A percentile compares a stretch with the other conserved stretches of the same genome.
phyloP scores from a whole-genome alignment of 2,888 invertebrate genomes.

The Ashinkailepas kermadecensis region DNA sequence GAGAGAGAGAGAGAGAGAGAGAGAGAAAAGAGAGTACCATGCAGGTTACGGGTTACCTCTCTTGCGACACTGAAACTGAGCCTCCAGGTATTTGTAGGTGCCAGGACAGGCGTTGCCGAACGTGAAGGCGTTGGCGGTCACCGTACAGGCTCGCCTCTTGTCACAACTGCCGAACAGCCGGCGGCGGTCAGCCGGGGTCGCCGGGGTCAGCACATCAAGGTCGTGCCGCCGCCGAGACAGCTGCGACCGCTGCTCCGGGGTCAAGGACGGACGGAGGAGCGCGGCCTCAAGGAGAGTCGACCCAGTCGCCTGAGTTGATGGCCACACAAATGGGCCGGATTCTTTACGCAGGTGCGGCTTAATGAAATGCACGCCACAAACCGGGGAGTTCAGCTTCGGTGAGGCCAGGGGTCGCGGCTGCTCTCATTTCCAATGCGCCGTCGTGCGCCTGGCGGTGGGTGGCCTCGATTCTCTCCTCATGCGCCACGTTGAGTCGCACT shows the following conservation, averaged over 20 bases:
- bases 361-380: background rate
- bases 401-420: background rate
- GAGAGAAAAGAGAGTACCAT: no score
- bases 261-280: no score
- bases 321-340: no score
- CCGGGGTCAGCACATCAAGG: no score
- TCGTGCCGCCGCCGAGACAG: no score
- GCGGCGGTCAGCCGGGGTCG: background rate
- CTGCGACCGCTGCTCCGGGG: no score
- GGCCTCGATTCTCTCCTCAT: background rate
- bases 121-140: background rate
- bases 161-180: constrained; percentile 11
- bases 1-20: no score
- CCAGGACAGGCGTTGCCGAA: constrained; percentile 88
- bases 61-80: constrained; percentile 70
- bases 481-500: background rate
- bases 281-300: no score
- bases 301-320: no score
- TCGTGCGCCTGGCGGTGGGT: background rate
- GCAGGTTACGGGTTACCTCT: background rate
- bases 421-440: no score
- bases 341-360: no score
- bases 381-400: background rate
- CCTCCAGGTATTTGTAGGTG: constrained; percentile 85
- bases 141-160: background rate